A percentile compares a stretch with the other conserved stretches of the same genome.
These are phyloP conservation scores for Alca torda DNA, from an alignment of 2,797 vertebrate genomes.

Conservation along the genomic window DNA sequence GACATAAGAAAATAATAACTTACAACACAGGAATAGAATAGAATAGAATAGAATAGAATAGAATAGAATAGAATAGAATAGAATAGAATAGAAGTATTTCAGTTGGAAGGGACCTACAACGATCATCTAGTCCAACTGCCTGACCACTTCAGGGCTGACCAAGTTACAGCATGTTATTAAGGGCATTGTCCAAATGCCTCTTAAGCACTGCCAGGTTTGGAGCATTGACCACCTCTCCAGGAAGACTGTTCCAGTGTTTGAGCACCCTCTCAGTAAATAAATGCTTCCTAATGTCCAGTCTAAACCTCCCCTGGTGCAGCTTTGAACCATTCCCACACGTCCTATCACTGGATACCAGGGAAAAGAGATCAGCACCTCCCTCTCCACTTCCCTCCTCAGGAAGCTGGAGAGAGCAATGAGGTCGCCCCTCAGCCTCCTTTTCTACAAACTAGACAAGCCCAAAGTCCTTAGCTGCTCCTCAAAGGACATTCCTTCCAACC, in stretches of 20 bases:
- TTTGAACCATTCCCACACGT: rapidly evolving
- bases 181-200: not conserved
- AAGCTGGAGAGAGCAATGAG: not conserved
- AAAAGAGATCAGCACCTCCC: not conserved
- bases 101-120: not conserved
- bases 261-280: not conserved
- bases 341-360: not conserved
- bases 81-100: not conserved
- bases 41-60: not conserved
- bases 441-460: not conserved
- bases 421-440: not conserved
- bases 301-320: rapidly evolving
- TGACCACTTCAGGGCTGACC: not conserved
- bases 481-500: not conserved
- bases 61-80: not conserved
- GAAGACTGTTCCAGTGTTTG: not conserved
- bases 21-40: not conserved
- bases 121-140: not conserved
- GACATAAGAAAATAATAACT: not conserved
- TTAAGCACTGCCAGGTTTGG: not conserved
- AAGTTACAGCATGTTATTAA: not conserved
- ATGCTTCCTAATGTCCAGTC: not conserved
- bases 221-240: rapidly evolving
- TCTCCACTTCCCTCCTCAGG: not conserved
- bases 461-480: not conserved